Percentiles rank a stretch among this genome's conserved stretches.
These are phyloP conservation scores for Mythimna impura DNA, from an alignment of 2,888 invertebrate genomes.

Conservation along the genomic window DNA sequence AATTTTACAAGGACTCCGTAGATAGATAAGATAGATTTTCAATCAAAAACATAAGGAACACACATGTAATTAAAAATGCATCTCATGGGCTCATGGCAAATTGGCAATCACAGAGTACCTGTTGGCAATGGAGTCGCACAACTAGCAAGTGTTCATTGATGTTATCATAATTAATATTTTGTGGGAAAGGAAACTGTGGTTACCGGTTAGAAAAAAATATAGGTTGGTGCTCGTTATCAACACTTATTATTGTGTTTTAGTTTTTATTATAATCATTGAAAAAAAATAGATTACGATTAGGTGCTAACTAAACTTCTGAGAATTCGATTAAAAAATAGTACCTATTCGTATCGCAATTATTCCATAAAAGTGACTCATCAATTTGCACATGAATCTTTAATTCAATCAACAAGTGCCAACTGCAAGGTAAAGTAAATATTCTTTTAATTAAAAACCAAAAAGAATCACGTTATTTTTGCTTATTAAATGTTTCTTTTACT, in stretches of 20 bases:
- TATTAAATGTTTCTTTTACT: too few relatives aligned
- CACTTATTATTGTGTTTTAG: background rate
- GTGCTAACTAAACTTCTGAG: background rate
- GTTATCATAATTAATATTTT: constrained; percentile 1
- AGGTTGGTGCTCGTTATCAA: background rate
- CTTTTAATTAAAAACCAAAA: too few relatives aligned
- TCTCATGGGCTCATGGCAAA: too few relatives aligned
- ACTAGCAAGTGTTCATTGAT: background rate
- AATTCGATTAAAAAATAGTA: background rate
- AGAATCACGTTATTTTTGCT: too few relatives aligned
- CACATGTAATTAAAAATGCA: too few relatives aligned
- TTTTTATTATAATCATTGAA: background rate
- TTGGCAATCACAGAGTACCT: too few relatives aligned
- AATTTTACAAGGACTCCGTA: background rate
- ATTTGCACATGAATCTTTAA: too few relatives aligned
- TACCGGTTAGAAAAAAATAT: constrained; percentile 11
- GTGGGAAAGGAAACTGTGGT: constrained; percentile 59
- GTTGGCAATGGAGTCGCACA: background rate
- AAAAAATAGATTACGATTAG: background rate
- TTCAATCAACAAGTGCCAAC: too few relatives aligned
- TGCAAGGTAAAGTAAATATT: too few relatives aligned
- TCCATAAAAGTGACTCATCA: too few relatives aligned
- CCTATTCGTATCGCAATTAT: constrained; percentile 12
- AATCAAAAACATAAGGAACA: too few relatives aligned
- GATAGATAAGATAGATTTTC: too few relatives aligned